Conservation (phyloP, 2,888 invertebrate species). For the Neocrepidodera transversa region DNA sequence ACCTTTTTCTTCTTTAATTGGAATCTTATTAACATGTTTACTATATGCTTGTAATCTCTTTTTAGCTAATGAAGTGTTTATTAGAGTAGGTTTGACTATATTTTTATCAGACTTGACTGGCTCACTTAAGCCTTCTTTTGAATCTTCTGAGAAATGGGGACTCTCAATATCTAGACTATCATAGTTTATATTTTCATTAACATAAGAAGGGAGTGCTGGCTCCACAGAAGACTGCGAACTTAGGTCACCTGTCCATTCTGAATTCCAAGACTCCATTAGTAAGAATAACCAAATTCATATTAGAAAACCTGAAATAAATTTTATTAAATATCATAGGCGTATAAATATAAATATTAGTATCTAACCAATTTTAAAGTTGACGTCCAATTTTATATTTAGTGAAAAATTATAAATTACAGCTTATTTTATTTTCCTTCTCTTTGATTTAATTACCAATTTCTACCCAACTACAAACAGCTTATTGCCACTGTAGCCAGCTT, state of each 20-base stretch:
- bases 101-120: slow-evolving; percentile 25
- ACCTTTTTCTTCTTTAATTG: slow-evolving; percentile 37
- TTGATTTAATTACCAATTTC: no score
- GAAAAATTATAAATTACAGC: no score
- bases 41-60: slow-evolving; percentile 55
- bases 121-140: background rate
- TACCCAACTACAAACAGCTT: no score
- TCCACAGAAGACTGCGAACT: background rate
- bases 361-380: background rate
- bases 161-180: slow-evolving; percentile 8
- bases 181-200: slow-evolving; percentile 4
- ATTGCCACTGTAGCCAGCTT: no score
- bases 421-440: no score
- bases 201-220: background rate
- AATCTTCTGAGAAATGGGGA: background rate
- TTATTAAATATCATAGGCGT: no score
- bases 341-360: background rate
- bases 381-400: no score
- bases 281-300: slow-evolving; percentile 7
- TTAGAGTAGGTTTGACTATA: slow-evolving; percentile 41
- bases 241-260: slow-evolving; percentile 2
- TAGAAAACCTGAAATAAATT: background rate
- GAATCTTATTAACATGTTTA: slow-evolving; percentile 34
- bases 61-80: slow-evolving; percentile 51
- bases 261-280: slow-evolving; percentile 12